Percentiles rank a stretch among this genome's conserved stretches.
These are phyloP conservation scores for Chloropsis hardwickii DNA, from an alignment of 2,113 vertebrate species.

Conservation along the genomic window DNA sequence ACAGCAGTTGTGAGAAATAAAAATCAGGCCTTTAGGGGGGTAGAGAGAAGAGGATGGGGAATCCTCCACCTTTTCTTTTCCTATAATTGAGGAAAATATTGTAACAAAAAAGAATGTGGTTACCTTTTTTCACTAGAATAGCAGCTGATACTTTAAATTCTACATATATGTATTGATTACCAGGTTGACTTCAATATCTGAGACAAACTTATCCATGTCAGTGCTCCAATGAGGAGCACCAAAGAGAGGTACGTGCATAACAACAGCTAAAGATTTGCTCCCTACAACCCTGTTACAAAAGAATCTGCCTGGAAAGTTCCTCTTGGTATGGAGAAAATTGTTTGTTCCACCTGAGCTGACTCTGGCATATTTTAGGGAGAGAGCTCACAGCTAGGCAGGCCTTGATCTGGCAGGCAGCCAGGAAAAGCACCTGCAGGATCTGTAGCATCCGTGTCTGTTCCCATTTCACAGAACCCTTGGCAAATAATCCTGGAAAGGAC, in stretches of 20 bases:
- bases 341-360: background rate
- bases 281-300: background rate
- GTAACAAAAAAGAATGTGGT: background rate
- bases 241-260: background rate
- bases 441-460: background rate
- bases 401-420: background rate
- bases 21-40: background rate
- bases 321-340: background rate
- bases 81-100: background rate
- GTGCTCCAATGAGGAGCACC: background rate
- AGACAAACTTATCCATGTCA: background rate
- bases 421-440: background rate
- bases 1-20: background rate
- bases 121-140: background rate
- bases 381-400: background rate
- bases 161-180: fast-evolving
- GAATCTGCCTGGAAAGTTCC: background rate
- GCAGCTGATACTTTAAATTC: background rate
- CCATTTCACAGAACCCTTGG: background rate
- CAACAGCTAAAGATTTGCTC: background rate
- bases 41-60: background rate
- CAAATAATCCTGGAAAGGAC: background rate
- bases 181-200: background rate
- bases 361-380: background rate
- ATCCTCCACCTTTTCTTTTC: background rate